Base-by-base conservation (phyloP, 1,140 invertebrate species). In the Parasteatoda tepidariorum region DNA sequence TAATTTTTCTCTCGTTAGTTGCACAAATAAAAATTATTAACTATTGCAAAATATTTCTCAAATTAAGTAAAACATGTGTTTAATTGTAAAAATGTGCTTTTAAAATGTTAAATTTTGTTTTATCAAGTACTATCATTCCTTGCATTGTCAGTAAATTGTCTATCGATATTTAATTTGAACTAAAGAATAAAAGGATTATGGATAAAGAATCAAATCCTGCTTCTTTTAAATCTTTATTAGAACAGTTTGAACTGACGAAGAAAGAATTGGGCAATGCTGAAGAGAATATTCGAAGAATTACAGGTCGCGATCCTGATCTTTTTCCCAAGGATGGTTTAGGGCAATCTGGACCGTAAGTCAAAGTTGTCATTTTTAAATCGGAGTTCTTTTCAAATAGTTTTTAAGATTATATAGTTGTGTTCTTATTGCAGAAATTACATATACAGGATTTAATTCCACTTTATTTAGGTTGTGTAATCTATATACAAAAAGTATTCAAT, bases 211-310 rank as follows among this genome's bases (percentile, higher is more conserved):
- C 48, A 26, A 31, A 24, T 11, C 18, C 28, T 62, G n/a, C 30
- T 9, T 75, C 73, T n/a, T 75, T 30, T 38, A 31, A 62, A 18
- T 54, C 74, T 22, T 41, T 85, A 9, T 15, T 78, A 15, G 74
- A 85, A 78, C 41, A 67, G 15, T 85, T 79, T 55, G 62, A 78
- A 61, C 11, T 4, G 33, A 61, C 81, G 2, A 64, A 81, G 26
- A 84, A 85, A 57, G 62, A 62, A 26, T 67, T 85, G 18, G 41
- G 13, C 24, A 75, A 84, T 66, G 64, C 84, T 31, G 85, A 85
- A 66, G 59, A 75, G 26, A 84, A 28, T 82, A 84, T 85, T 28
- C 62, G 62, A 59, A 61, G 76, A 68, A 57, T 85, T 33, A 85
- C 85, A 1, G 85, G 85, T 24, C 84, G 70, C 18, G 62, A 83